Evolutionary conservation across 1,140 invertebrate species (phyloP), one percentile per base, ranked within the genome.

Genomic region (Fopius arisanus): DNA sequence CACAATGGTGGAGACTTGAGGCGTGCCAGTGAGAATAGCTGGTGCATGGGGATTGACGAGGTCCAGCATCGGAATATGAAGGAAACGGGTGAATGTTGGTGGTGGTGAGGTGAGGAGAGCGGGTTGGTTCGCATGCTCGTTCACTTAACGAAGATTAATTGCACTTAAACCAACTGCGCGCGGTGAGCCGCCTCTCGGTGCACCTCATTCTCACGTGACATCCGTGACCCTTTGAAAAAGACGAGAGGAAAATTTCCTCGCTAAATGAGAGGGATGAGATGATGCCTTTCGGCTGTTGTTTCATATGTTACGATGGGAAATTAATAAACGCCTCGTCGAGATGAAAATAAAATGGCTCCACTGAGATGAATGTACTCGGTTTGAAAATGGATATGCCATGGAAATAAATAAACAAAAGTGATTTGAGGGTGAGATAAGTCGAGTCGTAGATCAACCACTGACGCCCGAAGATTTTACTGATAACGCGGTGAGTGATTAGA

Each of bases 71-170:
- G 19, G 62, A 16, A n/a, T 65, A 65, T 31, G 29, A 12, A 33
- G 29, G n/a, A 62, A 62, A 65, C n/a, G 33, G n/a, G 26, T 2
- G 29, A 65, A 65, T 33, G 29, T 83, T 81, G 78, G 79, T 78
- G 77, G 80, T 76, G 74, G 77, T 78, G 77, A 80, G 68, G 78
- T 78, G 77, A 23, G 75, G 75, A 75, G 77, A 77, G 74, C n/a
- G 43, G 68, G 72, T 73, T 40, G 54, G 70, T 63, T 51, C 37
- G 43, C 54, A 74, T 77, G 73, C 73, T 67, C 71, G 70, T 68
- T 77, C 72, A 77, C 76, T 77, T 77, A 77, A 77, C 76, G 79
- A 77, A 76, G 74, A 76, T 78, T 74, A 78, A 76, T 76, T 74
- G 77, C 77, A 69, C 74, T 78, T 72, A 75, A 73, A 78, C 77